Evolutionary conservation across 2,113 vertebrate species (phyloP).

Genomic region (Physeter macrocephalus): DNA sequence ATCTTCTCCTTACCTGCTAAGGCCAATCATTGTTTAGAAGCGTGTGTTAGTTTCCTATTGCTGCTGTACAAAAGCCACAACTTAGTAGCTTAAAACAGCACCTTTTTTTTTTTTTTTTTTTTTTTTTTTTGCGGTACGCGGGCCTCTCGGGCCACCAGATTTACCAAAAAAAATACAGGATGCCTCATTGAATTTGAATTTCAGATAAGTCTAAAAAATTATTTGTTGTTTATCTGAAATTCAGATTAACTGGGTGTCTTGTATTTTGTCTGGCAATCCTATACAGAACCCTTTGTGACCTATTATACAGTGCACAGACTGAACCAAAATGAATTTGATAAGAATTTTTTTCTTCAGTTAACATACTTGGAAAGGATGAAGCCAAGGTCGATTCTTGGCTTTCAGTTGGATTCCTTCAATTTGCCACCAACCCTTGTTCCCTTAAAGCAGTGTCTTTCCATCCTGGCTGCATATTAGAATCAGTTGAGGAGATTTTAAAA

Average conservation of each 20-base stretch:
- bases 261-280: neutral
- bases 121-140: no score
- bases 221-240: conserved; percentile 3
- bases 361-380: neutral
- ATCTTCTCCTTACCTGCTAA: neutral
- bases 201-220: neutral
- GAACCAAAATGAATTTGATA: neutral
- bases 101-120: no score
- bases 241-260: neutral
- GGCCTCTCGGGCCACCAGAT: neutral
- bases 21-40: neutral
- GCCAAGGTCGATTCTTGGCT: neutral
- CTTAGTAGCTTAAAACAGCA: neutral
- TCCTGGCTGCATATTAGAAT: neutral
- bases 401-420: neutral
- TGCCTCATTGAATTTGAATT: neutral
- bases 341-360: neutral
- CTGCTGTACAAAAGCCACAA: neutral
- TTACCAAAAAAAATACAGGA: neutral
- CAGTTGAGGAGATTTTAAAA: neutral
- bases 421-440: neutral
- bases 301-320: neutral
- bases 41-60: neutral
- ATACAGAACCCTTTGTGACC: neutral
- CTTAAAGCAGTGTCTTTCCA: neutral